Percentiles rank a stretch among this genome's conserved stretches.
These are phyloP conservation scores for Sitobion miscanthi DNA, from an alignment of 1,140 invertebrate genomes.

Conservation along the genomic window DNA sequence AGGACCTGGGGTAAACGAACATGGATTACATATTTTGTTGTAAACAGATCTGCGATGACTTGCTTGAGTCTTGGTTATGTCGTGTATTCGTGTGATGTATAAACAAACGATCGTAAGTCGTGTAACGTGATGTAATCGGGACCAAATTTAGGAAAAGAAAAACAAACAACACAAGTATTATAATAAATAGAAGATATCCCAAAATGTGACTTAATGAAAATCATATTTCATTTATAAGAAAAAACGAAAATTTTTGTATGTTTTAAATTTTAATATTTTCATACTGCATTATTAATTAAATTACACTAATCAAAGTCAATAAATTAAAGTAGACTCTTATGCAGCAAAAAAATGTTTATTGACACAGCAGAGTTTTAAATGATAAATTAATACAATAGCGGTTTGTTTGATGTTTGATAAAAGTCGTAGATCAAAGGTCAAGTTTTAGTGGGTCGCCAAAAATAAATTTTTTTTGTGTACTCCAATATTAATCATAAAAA, in stretches of 20 bases:
- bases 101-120: neutral
- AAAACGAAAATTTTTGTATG: neutral
- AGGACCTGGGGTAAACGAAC: conserved; percentile 42
- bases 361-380: neutral
- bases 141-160: neutral
- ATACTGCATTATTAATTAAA: neutral
- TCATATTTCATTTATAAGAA: neutral
- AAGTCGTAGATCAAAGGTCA: neutral
- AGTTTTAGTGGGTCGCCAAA: too few relatives aligned
- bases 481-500: too few relatives aligned
- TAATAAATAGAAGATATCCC: neutral
- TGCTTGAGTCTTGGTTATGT: neutral
- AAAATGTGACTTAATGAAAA: neutral
- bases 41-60: neutral
- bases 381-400: neutral
- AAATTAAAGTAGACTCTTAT: neutral
- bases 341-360: neutral
- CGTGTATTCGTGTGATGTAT: too few relatives aligned
- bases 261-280: neutral
- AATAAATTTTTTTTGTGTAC: too few relatives aligned
- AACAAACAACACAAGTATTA: neutral
- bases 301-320: neutral
- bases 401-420: neutral
- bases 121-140: neutral
- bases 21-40: neutral